phyloP scores from a whole-genome alignment of 2,113 vertebrate genomes.

The Chionomys nivalis region DNA sequence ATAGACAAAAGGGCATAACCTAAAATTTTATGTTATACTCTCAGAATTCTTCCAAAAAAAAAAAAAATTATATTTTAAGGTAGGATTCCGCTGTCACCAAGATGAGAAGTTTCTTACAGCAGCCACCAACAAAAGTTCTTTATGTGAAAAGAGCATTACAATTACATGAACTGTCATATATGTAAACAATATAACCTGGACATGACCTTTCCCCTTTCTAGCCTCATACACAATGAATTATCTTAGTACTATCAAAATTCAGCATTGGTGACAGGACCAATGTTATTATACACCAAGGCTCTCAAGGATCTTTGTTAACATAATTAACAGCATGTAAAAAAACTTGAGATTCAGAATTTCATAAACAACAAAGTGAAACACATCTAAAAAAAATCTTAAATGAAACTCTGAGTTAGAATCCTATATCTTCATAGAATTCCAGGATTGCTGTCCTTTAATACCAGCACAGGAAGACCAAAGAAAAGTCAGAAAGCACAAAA shows the following conservation, averaged over 20 bases:
- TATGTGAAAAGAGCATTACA: background rate
- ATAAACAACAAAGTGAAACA: slow-evolving; percentile 20
- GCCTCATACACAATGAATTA: background rate
- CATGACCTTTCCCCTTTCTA: background rate
- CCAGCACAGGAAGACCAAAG: background rate
- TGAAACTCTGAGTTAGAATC: slow-evolving; percentile 10
- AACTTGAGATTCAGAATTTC: background rate
- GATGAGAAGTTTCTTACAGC: background rate
- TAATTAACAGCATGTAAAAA: background rate
- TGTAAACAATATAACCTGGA: background rate
- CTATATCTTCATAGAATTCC: background rate
- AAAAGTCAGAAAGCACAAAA: slow-evolving; percentile 22
- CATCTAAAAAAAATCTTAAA: background rate
- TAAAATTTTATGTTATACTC: background rate
- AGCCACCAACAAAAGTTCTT: background rate
- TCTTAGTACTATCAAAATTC: slow-evolving; percentile 3
- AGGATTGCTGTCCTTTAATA: background rate
- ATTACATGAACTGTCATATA: background rate
- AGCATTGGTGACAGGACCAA: background rate
- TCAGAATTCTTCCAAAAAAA: background rate
- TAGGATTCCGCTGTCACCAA: slow-evolving; percentile 36
- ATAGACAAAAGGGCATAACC: background rate
- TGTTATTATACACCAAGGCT: background rate
- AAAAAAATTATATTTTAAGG: background rate
- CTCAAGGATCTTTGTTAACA: background rate